Percentiles rank a stretch among this genome's conserved stretches.
Evolutionary conservation across 2,888 invertebrate genomes (phyloP).

Genomic region (Lacanobia oleracea): DNA sequence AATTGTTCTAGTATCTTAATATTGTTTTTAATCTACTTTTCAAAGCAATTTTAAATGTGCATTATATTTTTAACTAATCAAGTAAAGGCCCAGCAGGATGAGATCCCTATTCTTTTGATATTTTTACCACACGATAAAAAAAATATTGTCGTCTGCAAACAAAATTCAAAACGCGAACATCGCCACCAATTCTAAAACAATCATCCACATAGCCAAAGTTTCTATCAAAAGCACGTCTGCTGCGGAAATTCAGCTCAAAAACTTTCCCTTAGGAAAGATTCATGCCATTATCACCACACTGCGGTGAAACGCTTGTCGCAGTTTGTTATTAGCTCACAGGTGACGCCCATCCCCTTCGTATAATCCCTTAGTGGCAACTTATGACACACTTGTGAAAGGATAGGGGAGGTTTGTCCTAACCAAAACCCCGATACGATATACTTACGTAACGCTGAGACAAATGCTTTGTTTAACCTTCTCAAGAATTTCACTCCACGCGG

Average conservation of each 20-base stretch:
- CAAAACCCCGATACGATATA: constrained; percentile 40
- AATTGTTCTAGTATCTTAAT: too few relatives aligned
- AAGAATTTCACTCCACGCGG: constrained; percentile 61
- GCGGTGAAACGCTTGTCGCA: constrained; percentile 50
- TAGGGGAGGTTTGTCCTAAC: constrained; percentile 20
- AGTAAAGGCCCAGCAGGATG: too few relatives aligned
- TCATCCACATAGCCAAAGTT: constrained; percentile 33
- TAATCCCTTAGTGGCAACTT: constrained; percentile 52
- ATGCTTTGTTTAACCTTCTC: constrained; percentile 13
- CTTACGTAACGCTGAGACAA: constrained; percentile 31
- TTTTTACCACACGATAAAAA: background rate
- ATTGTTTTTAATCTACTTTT: background rate
- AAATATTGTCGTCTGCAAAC: background rate
- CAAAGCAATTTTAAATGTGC: background rate
- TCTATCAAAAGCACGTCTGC: constrained; percentile 31
- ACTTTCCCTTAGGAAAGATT: constrained; percentile 43
- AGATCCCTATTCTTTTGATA: background rate
- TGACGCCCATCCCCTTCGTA: constrained; percentile 44
- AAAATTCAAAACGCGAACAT: background rate
- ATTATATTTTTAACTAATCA: background rate
- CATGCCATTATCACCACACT: constrained; percentile 49
- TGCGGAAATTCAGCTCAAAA: constrained; percentile 41
- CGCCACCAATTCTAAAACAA: constrained; percentile 25
- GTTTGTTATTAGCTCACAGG: constrained; percentile 56
- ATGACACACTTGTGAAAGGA: constrained; percentile 43